These are phyloP conservation scores for Rhinatrema bivittatum DNA, from an alignment of 2,797 vertebrate species.

Conservation along the genomic window DNA sequence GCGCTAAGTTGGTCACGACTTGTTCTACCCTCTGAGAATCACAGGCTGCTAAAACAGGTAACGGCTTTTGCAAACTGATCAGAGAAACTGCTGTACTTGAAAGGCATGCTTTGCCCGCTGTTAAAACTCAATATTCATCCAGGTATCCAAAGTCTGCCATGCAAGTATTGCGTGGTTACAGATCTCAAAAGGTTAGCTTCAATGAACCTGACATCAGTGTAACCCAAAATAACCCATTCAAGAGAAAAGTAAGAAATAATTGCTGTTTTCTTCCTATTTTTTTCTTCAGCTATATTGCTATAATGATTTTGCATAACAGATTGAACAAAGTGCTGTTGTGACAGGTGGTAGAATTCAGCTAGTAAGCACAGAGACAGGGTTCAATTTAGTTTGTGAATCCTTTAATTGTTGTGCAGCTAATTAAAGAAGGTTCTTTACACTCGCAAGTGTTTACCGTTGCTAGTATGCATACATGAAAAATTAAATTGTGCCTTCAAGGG, in stretches of 20 bases:
- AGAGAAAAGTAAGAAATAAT: conserved; percentile 98
- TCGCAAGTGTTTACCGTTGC: conserved; percentile 82
- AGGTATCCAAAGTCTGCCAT: conserved; percentile 47
- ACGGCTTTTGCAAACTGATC: conserved; percentile 30
- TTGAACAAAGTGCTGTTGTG: conserved; percentile 94
- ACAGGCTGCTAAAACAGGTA: conserved; percentile 55
- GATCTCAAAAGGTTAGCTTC: conserved; percentile 79
- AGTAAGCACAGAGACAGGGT: conserved; percentile 95
- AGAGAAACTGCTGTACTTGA: conserved; percentile 34
- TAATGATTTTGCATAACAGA: conserved; percentile 97
- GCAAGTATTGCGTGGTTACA: conserved; percentile 60
- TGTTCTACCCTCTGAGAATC: conserved; percentile 65
- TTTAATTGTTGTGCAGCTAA: conserved; percentile 99
- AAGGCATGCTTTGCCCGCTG: conserved; percentile 29
- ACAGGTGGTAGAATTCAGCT: conserved; percentile 98
- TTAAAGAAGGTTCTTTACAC: conserved; percentile 92
- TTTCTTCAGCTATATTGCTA: conserved; percentile 85
- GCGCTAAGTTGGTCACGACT: conserved; percentile 61
- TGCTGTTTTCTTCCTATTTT: conserved; percentile 87
- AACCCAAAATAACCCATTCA: conserved; percentile 93
- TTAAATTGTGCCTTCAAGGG: conserved; percentile 85
- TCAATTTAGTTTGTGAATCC: conserved; percentile 99
- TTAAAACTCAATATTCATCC: conserved; percentile 41
- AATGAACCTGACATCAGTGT: conserved; percentile 89
- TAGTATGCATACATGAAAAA: conserved; percentile 85